Conservation (phyloP, 1,140 invertebrate species). For the Sarcophaga peregrina region DNA sequence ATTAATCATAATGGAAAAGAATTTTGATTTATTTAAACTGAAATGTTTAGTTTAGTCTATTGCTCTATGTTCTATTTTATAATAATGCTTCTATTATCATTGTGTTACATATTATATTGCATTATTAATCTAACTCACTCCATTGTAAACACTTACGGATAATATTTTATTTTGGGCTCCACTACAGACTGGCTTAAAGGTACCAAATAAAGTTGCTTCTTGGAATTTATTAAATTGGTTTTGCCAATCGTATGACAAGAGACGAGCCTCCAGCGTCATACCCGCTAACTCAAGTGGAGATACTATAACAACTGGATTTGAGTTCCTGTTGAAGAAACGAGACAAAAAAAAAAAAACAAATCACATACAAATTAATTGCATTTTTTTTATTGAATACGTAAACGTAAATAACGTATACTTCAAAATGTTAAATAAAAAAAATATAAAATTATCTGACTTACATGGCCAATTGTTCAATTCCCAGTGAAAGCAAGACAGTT, state of each 20-base stretch:
- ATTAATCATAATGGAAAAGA: no score
- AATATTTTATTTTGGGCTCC: slow-evolving; percentile 69
- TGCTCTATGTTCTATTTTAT: no score
- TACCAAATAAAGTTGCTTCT: slow-evolving; percentile 71
- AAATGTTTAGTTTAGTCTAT: no score
- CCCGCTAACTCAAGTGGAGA: slow-evolving; percentile 71
- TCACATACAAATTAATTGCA: background rate
- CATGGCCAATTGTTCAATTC: slow-evolving; percentile 73
- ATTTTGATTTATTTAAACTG: no score
- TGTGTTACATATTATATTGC: no score
- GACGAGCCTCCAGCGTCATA: slow-evolving; percentile 73
- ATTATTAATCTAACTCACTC: no score
- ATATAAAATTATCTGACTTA: slow-evolving; percentile 65
- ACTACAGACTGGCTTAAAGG: slow-evolving; percentile 73
- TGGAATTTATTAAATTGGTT: slow-evolving; percentile 74
- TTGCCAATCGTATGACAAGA: slow-evolving; percentile 75
- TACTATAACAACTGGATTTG: slow-evolving; percentile 72
- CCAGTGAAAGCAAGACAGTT: slow-evolving; percentile 74
- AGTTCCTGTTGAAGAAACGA: slow-evolving; percentile 66
- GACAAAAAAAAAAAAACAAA: background rate
- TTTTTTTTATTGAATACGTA: background rate
- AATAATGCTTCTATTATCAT: no score
- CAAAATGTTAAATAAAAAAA: background rate
- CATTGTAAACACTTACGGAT: slow-evolving; percentile 65
- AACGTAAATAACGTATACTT: background rate